These are phyloP conservation scores for Dinomys branickii DNA, from an alignment of 2,113 vertebrate genomes.

Conservation along the genomic window DNA sequence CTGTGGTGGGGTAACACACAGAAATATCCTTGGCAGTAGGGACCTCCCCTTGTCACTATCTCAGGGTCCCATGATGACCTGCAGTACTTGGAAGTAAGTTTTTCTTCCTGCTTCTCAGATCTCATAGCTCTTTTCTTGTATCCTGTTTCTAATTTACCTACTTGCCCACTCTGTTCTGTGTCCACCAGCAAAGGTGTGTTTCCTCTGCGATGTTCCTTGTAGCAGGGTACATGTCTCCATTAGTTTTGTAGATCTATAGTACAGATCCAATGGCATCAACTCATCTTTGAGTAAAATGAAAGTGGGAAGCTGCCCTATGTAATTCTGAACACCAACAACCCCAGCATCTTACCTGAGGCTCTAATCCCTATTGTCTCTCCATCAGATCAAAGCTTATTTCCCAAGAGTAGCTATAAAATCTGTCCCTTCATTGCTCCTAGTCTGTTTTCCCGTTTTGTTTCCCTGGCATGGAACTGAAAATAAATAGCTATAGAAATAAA, in stretches of 20 bases:
- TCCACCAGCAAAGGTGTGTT: rapidly evolving
- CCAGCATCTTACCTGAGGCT: background rate
- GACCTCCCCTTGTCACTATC: background rate
- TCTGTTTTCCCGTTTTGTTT: background rate
- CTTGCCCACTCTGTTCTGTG: background rate
- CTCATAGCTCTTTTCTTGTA: background rate
- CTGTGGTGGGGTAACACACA: background rate
- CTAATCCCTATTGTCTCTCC: background rate
- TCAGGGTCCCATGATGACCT: no score
- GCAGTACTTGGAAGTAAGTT: background rate
- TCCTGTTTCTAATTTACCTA: background rate
- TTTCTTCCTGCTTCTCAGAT: background rate
- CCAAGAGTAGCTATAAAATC: background rate
- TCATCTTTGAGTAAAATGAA: background rate
- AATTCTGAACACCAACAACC: background rate
- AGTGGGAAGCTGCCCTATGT: background rate
- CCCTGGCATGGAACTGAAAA: background rate
- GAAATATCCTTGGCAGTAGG: background rate
- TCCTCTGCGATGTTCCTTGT: background rate
- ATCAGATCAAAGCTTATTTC: background rate
- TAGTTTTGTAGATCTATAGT: rapidly evolving
- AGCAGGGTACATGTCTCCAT: background rate
- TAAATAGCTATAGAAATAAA: background rate
- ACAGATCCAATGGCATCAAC: background rate
- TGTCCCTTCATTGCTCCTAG: background rate